Percentiles rank a stretch among this genome's conserved stretches.
Conservation (phyloP, 2,797 vertebrate genomes). For the Lacerta agilis region DNA sequence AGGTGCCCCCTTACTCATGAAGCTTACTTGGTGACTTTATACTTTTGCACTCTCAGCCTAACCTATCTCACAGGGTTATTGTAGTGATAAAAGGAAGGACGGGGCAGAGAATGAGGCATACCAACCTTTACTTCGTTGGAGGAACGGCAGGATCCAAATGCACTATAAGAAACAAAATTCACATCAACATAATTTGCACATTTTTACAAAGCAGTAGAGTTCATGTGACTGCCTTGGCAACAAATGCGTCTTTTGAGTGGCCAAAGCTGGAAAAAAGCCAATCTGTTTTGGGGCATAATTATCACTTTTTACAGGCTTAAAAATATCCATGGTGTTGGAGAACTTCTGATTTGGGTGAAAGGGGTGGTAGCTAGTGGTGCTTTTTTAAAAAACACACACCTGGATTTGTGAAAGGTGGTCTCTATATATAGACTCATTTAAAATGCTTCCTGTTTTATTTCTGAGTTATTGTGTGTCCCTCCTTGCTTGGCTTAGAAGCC, state of each 20-base stretch:
- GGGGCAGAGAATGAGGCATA: fast-evolving
- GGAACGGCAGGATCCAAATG: neutral
- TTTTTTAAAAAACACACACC: neutral
- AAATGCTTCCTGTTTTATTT: neutral
- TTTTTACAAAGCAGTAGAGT: neutral
- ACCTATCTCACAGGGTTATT: neutral
- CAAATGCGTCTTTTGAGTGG: neutral
- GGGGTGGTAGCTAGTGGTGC: neutral
- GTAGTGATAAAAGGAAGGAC: neutral
- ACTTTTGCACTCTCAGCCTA: neutral
- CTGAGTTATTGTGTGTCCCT: too few relatives aligned
- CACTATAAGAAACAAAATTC: neutral
- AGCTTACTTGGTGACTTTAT: neutral
- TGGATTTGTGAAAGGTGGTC: neutral
- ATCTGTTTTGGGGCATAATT: neutral
- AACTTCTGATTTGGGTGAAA: neutral
- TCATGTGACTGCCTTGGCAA: neutral
- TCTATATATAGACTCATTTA: constrained; percentile 14
- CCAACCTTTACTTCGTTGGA: too few relatives aligned
- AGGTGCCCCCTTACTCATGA: neutral
- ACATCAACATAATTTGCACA: too few relatives aligned
- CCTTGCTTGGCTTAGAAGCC: neutral
- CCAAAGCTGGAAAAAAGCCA: neutral
- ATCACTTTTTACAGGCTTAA: neutral
- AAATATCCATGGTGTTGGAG: constrained; percentile 3